Evolutionary conservation across 1,140 invertebrate species (phyloP), one percentile per base, ranked within the genome.

Genomic region (Plutomurus gul): DNA sequence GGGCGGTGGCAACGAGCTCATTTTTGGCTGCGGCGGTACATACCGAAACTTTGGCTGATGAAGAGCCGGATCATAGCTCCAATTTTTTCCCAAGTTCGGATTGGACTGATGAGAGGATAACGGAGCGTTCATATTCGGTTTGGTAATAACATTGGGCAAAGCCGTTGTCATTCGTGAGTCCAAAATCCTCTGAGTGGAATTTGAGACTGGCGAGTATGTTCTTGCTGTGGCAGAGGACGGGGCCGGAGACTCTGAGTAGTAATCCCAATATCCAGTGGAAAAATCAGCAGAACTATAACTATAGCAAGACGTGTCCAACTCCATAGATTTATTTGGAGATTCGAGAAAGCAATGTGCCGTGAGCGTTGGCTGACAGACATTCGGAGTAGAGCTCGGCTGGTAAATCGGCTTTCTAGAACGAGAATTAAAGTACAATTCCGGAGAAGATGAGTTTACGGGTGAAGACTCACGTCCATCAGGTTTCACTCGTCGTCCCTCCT

Each of bases 41-140:
- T 95, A 95, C 30, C 93, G 91, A 82, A 90, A 92, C 79, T 90
- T 90, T 13, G 93, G 93, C 27, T 90, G 89, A 85, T 95, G 93
- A 56, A 91, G 91, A 49, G 88, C 88, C 0, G 92, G 92, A 86
- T 95, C 92, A 84, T 92, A 94, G 39, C 88, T 87, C 87, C 93
- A 91, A 84, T 91, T 89, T 76, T 89, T 89, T 79, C 92, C 91
- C n/a, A 89, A 84, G 82, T 80, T 78, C 25, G 39, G 36, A 30
- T 39, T 18, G 37, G 18, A 10, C 20, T 36, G 37, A 27, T 40
- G 25, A 18, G 20, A 11, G 22, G 27, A 27, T 20, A 49, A 4
- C 71, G 22, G 4, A 4, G 20, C 18, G 13, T 37, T n/a, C 10
- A 43, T 46, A 36, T 16, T 39, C n/a, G 36, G 16, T 40, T 76